Evolutionary conservation across 2,888 invertebrate species (phyloP), one percentile per base, ranked within the genome.

Genomic region (Stenchaetothrips biformis): DNA sequence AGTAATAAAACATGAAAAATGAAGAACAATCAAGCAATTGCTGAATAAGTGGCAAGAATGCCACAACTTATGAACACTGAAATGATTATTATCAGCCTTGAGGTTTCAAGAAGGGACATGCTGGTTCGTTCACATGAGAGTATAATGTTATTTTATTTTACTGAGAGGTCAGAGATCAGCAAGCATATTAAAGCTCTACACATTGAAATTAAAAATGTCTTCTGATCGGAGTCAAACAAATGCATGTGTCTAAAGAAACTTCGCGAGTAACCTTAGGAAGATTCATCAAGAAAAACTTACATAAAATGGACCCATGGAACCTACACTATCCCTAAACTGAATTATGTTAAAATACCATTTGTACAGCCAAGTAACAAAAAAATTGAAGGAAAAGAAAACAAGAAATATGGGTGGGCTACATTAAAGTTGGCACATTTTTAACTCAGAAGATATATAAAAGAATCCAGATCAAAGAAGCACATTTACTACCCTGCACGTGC

Each of bases 251-350:
- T 11, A 25, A 8, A 25, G 25, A 74, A 74, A n/a, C 21, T 21
- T 21, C 18, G 7, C 25, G n/a, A 21, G 7, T 7, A 3, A 11
- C 21, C 67, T 4, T 11, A 74, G 11, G 8, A 25, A n/a, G 11
- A 74, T 21, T 25, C 9, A 21, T 21, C 2, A 21, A 11, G 21
- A 25, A 74, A 74, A 74, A 6, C 67, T 74, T 74, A 74, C 25
- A 74, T 25, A 21, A 74, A 74, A 25, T 74, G 67, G 67, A 74
- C 67, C 67, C 67, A 74, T 74, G 25, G 25, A 74, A 74, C 67
- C 67, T 74, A 74, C 25, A 74, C 25, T 25, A 74, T 11, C 25
- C 25, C 11, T 25, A 74, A 74, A 25, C 67, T 25, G 21, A 7
- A 67, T 59, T 16, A 13, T 59, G 4, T 4, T 37, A 2, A 37